Evolutionary conservation across 2,888 invertebrate genomes (phyloP), one percentile per base, ranked within the genome.

Genomic region (Hipparchia semele): DNA sequence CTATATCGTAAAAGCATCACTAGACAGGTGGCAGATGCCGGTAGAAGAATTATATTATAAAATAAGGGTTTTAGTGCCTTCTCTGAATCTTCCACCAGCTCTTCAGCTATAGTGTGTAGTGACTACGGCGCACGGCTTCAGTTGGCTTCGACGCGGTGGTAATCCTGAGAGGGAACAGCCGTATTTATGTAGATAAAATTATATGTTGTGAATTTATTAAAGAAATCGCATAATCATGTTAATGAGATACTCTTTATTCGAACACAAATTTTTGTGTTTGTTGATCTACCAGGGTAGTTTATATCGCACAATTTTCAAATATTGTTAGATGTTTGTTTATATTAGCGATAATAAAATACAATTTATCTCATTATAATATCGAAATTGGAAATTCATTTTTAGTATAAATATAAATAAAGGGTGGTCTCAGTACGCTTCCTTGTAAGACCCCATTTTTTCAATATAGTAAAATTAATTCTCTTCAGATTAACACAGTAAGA

Each of bases 111-210:
- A 65, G 69, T 69, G 69, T 88, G 89, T 91, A 91, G 91, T 90
- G 89, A 88, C 89, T 86, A 88, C 90, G 90, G 90, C 90, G 90
- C 80, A 90, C 90, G 81, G 92, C 93, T 94, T 92, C 85, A 83
- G 88, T 90, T 90, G 90, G 92, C 92, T 92, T 92, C 76, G 77
- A 81, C 80, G 87, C 87, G 89, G 86, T 85, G 84, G 83, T 86
- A 85, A 87, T 84, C 85, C 81, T 87, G 88, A 84, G 89, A 89
- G 88, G 85, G 67, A 64, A 69, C 76, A 60, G 60, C 66, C 62
- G 8, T 73, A 71, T 74, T 69, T 72, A 73, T 74, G 74, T 76
- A 76, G 76, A 74, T 74, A 74, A 72, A 70, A 73, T 76, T 77
- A 77, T 77, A 72, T 78, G 75, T 79, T 78, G 72, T 78, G 75